A percentile compares a stretch with the other conserved stretches of the same genome.
Evolutionary conservation across 2,113 vertebrate species (phyloP).

Genomic region (Marcusenius ussheri): DNA sequence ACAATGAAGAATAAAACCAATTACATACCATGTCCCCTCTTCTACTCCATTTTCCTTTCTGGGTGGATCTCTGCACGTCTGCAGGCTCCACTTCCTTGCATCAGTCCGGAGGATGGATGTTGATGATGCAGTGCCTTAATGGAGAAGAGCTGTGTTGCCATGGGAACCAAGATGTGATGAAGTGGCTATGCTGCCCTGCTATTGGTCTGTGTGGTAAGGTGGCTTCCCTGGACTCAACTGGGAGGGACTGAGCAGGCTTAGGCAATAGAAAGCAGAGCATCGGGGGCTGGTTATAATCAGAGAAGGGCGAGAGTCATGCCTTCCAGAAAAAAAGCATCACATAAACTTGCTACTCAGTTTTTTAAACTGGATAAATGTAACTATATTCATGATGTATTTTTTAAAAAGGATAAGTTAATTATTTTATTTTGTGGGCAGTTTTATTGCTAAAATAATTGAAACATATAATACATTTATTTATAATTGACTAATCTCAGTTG

Average conservation of each 20-base stretch:
- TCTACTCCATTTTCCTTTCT: conserved; percentile 62
- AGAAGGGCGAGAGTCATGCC: not conserved
- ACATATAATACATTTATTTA: not conserved
- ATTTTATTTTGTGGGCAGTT: not conserved
- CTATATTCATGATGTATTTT: not conserved
- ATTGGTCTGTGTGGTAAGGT: conserved; percentile 74
- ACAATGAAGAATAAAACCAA: conserved; percentile 32
- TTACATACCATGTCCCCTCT: conserved; percentile 76
- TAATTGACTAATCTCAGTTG: not conserved
- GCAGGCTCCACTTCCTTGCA: conserved; percentile 81
- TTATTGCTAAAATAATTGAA: not conserved
- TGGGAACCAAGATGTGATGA: conserved; percentile 86
- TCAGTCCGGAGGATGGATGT: conserved; percentile 66
- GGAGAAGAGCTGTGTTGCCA: conserved; percentile 80
- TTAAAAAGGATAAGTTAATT: not conserved
- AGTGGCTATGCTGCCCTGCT: conserved; percentile 71
- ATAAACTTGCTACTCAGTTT: not conserved
- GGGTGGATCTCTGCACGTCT: conserved; percentile 72
- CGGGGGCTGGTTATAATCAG: not conserved
- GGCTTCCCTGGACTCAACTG: conserved; percentile 44
- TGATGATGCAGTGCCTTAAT: conserved; percentile 80
- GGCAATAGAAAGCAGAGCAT: conserved; percentile 32
- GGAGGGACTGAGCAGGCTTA: conserved; percentile 28
- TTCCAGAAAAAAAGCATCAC: not conserved
- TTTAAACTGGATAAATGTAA: not conserved